Percentiles rank a stretch among this genome's conserved stretches.
Conservation (phyloP, 2,113 vertebrate species). For the Neogobius melanostomus region DNA sequence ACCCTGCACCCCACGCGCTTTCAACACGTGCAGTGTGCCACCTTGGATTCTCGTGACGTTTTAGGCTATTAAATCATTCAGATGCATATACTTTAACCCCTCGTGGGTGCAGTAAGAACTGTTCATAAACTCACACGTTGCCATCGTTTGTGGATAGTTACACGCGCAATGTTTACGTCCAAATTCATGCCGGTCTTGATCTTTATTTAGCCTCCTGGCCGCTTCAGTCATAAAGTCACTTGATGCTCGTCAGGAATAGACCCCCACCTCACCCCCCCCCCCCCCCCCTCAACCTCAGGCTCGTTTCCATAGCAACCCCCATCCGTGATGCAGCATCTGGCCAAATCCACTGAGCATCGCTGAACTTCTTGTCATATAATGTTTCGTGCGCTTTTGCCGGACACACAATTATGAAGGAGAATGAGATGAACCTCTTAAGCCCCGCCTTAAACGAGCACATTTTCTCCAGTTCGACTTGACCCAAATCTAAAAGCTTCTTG, state of each 20-base stretch:
- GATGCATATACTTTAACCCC: neutral
- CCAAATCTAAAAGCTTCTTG: too few relatives aligned
- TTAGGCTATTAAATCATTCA: neutral
- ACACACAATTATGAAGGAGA: neutral
- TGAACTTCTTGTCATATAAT: slow-evolving; percentile 10
- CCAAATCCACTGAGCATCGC: neutral
- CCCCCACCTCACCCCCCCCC: slow-evolving; percentile 25
- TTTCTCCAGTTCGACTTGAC: too few relatives aligned
- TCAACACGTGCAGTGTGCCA: neutral
- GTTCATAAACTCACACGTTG: neutral
- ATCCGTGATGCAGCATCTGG: slow-evolving; percentile 35
- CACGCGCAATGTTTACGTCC: neutral
- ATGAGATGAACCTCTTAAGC: too few relatives aligned
- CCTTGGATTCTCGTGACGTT: neutral
- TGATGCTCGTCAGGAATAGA: slow-evolving; percentile 51
- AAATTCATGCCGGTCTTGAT: neutral
- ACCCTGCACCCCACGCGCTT: neutral
- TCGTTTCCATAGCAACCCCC: slow-evolving; percentile 65
- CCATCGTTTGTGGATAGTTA: neutral
- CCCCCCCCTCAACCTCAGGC: slow-evolving; percentile 26
- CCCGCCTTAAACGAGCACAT: too few relatives aligned
- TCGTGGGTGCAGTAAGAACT: neutral
- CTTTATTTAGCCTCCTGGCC: neutral
- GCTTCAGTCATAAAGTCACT: slow-evolving; percentile 52
- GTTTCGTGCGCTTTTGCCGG: neutral